phyloP scores from a whole-genome alignment of 2,888 invertebrate genomes.

The Ennomos erosarius region DNA sequence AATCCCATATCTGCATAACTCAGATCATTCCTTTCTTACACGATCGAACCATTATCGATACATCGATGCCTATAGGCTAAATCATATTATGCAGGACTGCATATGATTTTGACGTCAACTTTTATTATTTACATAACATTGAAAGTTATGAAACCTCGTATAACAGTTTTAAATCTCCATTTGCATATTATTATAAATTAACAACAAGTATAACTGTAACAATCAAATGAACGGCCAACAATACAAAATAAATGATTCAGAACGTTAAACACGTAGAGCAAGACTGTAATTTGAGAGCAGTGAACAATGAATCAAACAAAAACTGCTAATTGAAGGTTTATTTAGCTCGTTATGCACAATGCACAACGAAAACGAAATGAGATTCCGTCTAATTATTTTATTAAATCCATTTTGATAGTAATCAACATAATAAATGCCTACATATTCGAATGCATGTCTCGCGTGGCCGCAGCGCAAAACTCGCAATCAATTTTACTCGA shows the following conservation, averaged over 20 bases:
- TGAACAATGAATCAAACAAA: conserved; percentile 26
- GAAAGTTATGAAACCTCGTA: too few relatives aligned
- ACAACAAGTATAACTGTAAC: conserved; percentile 8
- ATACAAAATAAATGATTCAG: conserved; percentile 8
- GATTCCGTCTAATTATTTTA: conserved; percentile 18
- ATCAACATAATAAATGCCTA: conserved; percentile 47
- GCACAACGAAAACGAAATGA: conserved; percentile 17
- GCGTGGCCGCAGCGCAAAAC: conserved; percentile 48
- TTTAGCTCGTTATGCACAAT: conserved; percentile 21
- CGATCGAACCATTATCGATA: conserved; percentile 4
- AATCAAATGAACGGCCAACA: conserved; percentile 6
- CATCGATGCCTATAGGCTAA: conserved; percentile 18
- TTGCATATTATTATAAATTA: not conserved
- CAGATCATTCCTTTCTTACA: conserved; percentile 6
- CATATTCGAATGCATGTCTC: conserved; percentile 47
- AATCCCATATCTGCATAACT: conserved; percentile 18
- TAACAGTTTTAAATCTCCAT: conserved; percentile 9
- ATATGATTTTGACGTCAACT: conserved; percentile 11
- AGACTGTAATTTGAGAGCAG: conserved; percentile 15
- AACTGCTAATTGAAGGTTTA: conserved; percentile 24
- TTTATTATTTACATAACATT: conserved; percentile 10
- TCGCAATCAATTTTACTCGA: conserved; percentile 26
- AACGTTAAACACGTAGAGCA: not conserved
- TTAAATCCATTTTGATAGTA: conserved; percentile 37
- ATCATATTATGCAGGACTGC: conserved; percentile 2